Evolutionary conservation across 2,888 invertebrate species (phyloP), one percentile per base, ranked within the genome.

Genomic region (Resseliella maxima): DNA sequence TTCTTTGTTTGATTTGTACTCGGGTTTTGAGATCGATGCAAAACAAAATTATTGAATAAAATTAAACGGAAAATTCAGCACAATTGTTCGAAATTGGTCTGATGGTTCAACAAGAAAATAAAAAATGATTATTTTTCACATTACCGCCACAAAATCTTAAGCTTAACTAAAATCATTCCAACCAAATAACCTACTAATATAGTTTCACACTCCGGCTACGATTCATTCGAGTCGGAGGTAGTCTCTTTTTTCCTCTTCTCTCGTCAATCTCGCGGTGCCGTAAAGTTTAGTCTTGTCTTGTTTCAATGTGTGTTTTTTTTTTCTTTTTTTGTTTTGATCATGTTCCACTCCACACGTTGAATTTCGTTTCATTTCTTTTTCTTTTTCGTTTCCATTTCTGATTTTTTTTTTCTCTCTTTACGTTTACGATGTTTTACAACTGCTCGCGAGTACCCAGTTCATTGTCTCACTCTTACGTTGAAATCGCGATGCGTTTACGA

Each of bases 101-200:
- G 35, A 72, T 31, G 2, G 72, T 72, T 35, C 12, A 18, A 12
- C 18, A 31, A 0, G n/a, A 0, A 72, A 72, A 72, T 2, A n/a
- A 59, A 24, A 24, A 6, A 24, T n/a, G n/a, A n/a, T n/a, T n/a
- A n/a, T 59, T 59, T 27, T 72, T 31, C 72, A 72, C n/a, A 72
- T 72, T 72, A 72, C 35, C 72, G 72, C 46, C 35, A 83, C 86
- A 86, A 87, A 88, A 85, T 87, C 88, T 87, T 86, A 87, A 86
- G 86, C 87, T 83, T 85, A 88, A 88, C 88, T 88, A 88, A 88
- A 87, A 86, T 87, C 86, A 86, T 86, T 87, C 85, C 86, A 72
- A 86, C 86, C 85, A 87, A 86, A 87, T 88, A 88, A 87, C 88
- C 88, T 87, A 88, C 88, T 88, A 88, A 88, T 88, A 88, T 88